Percentiles rank a stretch among this genome's conserved stretches.
Conservation (phyloP, 2,888 invertebrate species). For the Diabrotica balteata region DNA sequence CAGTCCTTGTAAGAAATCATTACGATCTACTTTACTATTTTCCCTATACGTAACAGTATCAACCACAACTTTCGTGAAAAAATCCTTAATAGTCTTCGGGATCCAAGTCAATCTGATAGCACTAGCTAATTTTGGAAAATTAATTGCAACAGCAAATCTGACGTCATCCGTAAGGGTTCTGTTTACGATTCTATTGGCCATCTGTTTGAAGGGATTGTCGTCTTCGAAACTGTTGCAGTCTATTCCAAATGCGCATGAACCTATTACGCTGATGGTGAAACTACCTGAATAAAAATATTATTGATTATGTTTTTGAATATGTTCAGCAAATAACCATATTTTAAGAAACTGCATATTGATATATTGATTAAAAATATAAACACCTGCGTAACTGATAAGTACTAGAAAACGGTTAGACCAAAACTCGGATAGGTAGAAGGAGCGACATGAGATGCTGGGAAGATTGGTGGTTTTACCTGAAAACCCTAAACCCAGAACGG, state of each 20-base stretch:
- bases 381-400: too few species aligned
- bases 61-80: constrained; percentile 11
- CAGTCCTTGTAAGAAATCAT: constrained; percentile 11
- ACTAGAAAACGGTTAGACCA: too few species aligned
- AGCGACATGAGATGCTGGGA: too few species aligned
- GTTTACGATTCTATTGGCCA: constrained; percentile 11
- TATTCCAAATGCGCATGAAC: too few species aligned
- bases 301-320: neutral
- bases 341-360: too few species aligned
- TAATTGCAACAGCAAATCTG: constrained; percentile 8
- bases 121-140: constrained; percentile 12
- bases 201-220: constrained; percentile 1
- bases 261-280: too few species aligned
- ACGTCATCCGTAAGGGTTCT: constrained; percentile 3
- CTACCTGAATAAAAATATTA: neutral
- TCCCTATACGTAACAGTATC: constrained; percentile 10
- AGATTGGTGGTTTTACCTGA: too few species aligned
- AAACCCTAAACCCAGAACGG: too few species aligned
- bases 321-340: neutral
- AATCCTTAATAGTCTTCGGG: neutral
- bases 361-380: too few species aligned
- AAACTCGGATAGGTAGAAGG: too few species aligned
- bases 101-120: constrained; percentile 1
- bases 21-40: neutral
- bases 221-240: constrained; percentile 2